phyloP scores from a whole-genome alignment of 2,797 vertebrate species.

The Merluccius polli region DNA sequence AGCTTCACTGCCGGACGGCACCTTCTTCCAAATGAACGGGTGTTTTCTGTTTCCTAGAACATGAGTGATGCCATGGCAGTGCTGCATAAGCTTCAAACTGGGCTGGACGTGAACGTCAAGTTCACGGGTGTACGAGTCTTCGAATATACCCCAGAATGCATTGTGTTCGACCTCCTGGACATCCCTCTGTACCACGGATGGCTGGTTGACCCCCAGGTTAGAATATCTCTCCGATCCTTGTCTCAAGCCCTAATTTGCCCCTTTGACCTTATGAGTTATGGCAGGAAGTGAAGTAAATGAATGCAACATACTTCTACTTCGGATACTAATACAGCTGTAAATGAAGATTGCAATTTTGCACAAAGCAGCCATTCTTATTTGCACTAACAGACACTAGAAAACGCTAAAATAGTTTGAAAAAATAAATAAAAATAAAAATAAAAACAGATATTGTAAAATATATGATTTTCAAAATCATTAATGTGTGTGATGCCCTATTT shows the following conservation, averaged over 20 bases:
- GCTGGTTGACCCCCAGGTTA: slow-evolving; percentile 98
- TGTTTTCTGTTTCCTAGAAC: slow-evolving; percentile 73
- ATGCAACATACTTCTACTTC: background rate
- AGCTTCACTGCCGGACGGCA: background rate
- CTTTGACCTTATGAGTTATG: background rate
- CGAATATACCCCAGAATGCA: slow-evolving; percentile 98
- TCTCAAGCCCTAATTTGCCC: background rate
- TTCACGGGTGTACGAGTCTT: slow-evolving; percentile 96
- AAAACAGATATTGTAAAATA: background rate
- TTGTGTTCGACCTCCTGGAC: slow-evolving; percentile 97
- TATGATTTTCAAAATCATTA: background rate
- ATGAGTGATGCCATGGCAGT: slow-evolving; percentile 99
- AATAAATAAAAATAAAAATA: too few relatives aligned
- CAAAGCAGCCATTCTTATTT: background rate
- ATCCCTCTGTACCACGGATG: slow-evolving; percentile 98
- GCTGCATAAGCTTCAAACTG: slow-evolving; percentile 95
- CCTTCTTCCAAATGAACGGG: background rate
- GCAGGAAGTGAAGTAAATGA: background rate
- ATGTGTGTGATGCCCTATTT: background rate
- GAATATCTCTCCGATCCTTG: slow-evolving; percentile 5
- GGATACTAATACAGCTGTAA: background rate
- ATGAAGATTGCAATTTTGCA: background rate
- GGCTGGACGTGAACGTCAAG: slow-evolving; percentile 96
- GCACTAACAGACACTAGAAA: background rate
- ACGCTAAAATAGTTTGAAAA: background rate